phyloP scores from a whole-genome alignment of 2,888 invertebrate genomes.

The Nezara viridula region DNA sequence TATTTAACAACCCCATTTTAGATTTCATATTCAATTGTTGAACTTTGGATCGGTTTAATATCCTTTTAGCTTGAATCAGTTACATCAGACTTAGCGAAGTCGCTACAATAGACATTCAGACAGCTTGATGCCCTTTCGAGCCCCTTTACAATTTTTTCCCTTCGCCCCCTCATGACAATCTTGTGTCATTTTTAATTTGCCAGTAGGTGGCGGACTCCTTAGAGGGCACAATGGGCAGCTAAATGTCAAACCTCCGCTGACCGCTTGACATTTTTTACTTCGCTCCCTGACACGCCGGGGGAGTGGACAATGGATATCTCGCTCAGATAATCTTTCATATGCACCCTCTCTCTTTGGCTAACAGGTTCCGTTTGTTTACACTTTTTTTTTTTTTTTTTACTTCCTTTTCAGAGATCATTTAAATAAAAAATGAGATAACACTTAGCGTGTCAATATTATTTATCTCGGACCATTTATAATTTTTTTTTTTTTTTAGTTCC shows the following conservation, averaged over 20 bases:
- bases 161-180: background rate
- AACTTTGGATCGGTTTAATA: background rate
- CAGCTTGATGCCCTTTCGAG: background rate
- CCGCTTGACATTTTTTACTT: constrained; percentile 42
- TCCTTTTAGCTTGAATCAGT: background rate
- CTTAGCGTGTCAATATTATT: constrained; percentile 5
- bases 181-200: constrained; percentile 45
- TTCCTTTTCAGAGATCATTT: background rate
- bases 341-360: background rate
- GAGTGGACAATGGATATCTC: constrained; percentile 22
- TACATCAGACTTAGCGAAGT: background rate
- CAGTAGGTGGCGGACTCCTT: background rate
- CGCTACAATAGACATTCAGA: background rate
- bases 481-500: background rate
- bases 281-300: background rate
- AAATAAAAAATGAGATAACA: constrained; percentile 32
- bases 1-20: too few relatives aligned
- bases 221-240: constrained; percentile 13
- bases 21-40: background rate
- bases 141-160: constrained; percentile 24
- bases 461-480: background rate
- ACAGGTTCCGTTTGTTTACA: constrained; percentile 20
- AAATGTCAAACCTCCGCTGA: constrained; percentile 32
- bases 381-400: background rate
- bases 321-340: constrained; percentile 29